These are phyloP conservation scores for Bombus ignitus DNA, from an alignment of 1,140 invertebrate genomes.

Conservation along the genomic window DNA sequence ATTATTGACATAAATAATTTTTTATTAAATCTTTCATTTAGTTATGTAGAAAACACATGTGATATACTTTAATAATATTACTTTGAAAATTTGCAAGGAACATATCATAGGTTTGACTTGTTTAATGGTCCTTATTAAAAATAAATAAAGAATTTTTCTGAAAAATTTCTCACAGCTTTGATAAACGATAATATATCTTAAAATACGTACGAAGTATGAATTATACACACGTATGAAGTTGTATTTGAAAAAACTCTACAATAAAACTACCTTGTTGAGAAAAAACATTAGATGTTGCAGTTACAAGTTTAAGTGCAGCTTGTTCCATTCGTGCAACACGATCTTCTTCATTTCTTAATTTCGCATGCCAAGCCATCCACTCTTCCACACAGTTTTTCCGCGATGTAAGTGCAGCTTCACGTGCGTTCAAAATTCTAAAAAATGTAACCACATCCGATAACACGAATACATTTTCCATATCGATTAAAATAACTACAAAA, in stretches of 20 bases:
- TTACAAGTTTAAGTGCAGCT: constrained; percentile 78
- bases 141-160: too few relatives aligned
- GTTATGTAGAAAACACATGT: too few relatives aligned
- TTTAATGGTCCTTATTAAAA: too few relatives aligned
- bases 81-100: too few relatives aligned
- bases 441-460: constrained; percentile 18
- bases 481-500: not conserved
- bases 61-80: too few relatives aligned
- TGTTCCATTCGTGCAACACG: constrained; percentile 80
- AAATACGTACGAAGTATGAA: too few relatives aligned
- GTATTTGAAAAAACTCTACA: not conserved
- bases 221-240: not conserved
- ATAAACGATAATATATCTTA: too few relatives aligned
- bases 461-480: not conserved
- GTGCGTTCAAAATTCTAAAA: constrained; percentile 78
- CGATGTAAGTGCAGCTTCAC: constrained; percentile 78
- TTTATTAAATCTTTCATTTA: too few relatives aligned
- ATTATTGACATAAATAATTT: too few relatives aligned
- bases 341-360: constrained; percentile 78
- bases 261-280: constrained; percentile 75
- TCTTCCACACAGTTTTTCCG: constrained; percentile 80
- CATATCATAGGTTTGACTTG: too few relatives aligned
- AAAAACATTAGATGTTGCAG: constrained; percentile 76
- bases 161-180: too few relatives aligned
- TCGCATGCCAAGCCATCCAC: constrained; percentile 81